Base-by-base conservation (phyloP, 2,888 invertebrate genomes). In the Acleris cristana region DNA sequence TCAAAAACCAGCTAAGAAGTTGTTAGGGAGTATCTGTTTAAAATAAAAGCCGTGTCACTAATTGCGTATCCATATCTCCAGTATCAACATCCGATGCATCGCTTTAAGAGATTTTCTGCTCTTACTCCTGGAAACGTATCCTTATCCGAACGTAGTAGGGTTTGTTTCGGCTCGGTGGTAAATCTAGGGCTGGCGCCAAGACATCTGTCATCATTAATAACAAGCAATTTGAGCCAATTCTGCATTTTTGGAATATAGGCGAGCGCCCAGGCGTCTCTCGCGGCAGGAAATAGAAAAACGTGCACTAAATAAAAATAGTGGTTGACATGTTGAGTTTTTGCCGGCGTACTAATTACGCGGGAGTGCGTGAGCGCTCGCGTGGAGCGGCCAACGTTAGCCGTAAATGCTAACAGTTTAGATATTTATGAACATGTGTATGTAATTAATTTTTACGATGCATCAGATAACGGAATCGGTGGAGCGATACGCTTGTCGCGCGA, bases 121-220 rank as follows among this genome's bases (percentile, higher is more conserved):
- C 71, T 70, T 66, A 64, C 70, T n/a, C 82, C 74, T 55, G 23
- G 61, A 54, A 71, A 80, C 72, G 65, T 83, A 77, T 62, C 3
- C 1, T 8, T 52, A 26, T 2, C 0, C 12, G 34, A 34, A 14
- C n/a, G 0, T 7, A 19, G 4, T 76, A 84, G 75, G 76, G 79
- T 76, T 69, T 58, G 51, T 68, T 77, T 82, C 79, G 23, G 64
- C 70, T 69, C 59, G 64, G 45, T 52, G 18, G 8, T 51, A 18
- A 34, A 30, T 8, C 62, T 67, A 76, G 79, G 83, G 79, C 80
- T 85, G 92, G 92, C 92, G 92, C 92, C 86, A 89, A 86, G 85
- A 87, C 92, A 92, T 92, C 91, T 91, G 91, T 92, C 92, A 91
- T 92, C 89, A 89, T 91, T 92, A 90, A 91, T 89, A 92, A 90